Evolutionary conservation across 2,888 invertebrate species (phyloP).

Genomic region (Eupithecia vulgata): DNA sequence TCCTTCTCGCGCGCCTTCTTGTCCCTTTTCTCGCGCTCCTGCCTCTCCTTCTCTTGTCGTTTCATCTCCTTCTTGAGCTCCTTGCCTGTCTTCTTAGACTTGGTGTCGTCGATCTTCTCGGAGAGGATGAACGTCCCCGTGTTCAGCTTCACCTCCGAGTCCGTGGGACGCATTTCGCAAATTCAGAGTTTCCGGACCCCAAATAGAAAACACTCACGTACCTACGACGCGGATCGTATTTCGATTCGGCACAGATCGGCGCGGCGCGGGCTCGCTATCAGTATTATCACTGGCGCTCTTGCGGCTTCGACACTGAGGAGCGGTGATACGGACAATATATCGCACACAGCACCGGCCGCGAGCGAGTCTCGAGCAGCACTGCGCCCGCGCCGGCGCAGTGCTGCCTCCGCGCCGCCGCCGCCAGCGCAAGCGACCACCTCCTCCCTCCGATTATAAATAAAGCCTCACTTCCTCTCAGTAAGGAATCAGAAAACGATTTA

Average conservation of each 20-base stretch:
- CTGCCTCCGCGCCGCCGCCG: conserved; percentile 34
- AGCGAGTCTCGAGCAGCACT: conserved; percentile 44
- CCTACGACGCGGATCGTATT: conserved; percentile 59
- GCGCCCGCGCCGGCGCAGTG: conserved; percentile 43
- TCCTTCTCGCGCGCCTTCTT: conserved; percentile 82
- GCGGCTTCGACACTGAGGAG: conserved; percentile 61
- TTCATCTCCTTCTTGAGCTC: conserved; percentile 82
- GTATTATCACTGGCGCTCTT: conserved; percentile 74
- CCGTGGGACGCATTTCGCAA: conserved; percentile 75
- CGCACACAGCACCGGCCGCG: conserved; percentile 62
- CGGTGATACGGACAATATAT: conserved; percentile 54
- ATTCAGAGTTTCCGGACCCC: conserved; percentile 52
- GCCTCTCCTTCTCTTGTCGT: conserved; percentile 78
- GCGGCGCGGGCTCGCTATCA: conserved; percentile 65
- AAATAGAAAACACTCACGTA: conserved; percentile 61
- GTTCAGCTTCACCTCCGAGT: conserved; percentile 74
- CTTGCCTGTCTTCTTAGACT: conserved; percentile 77
- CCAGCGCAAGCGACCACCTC: conserved; percentile 56
- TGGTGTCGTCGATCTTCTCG: conserved; percentile 82
- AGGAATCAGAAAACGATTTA: conserved; percentile 76
- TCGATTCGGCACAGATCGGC: conserved; percentile 64
- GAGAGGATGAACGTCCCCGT: conserved; percentile 83
- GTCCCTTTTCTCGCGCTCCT: conserved; percentile 78
- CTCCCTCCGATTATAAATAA: conserved; percentile 74
- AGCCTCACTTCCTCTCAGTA: conserved; percentile 74